Evolutionary conservation across 2,797 vertebrate genomes (phyloP).

Genomic region (Micromesistius poutassou): DNA sequence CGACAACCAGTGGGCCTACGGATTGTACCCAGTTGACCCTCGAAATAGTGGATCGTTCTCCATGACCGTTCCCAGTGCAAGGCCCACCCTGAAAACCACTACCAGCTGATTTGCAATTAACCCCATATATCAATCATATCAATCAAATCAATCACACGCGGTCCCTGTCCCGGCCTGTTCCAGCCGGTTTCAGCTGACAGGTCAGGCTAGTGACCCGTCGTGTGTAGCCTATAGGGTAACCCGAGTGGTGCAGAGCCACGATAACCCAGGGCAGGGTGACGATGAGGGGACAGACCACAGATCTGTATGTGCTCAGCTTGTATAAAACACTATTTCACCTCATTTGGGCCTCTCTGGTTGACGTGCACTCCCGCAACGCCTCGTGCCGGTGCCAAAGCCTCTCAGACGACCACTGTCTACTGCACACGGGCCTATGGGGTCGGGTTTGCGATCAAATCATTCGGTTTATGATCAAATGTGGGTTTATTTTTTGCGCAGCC

Average conservation of each 20-base stretch:
- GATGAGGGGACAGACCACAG: background rate
- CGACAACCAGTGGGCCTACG: conserved; percentile 10
- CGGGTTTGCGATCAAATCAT: background rate
- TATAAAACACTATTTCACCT: background rate
- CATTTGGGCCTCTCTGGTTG: background rate
- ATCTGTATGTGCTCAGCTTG: background rate
- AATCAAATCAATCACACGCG: background rate
- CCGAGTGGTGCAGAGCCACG: background rate
- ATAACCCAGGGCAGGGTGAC: background rate
- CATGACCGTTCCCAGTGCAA: background rate
- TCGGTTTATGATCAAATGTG: background rate
- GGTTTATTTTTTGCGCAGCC: background rate
- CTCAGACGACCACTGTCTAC: background rate
- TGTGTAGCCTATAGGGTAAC: background rate
- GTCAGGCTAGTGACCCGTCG: background rate
- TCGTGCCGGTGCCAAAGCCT: background rate
- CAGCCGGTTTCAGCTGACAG: background rate
- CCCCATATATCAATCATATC: conserved; percentile 2
- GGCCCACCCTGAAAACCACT: background rate
- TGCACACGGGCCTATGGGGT: background rate
- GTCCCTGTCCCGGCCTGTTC: background rate
- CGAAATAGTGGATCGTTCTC: conserved; percentile 15
- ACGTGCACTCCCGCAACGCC: background rate
- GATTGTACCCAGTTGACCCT: conserved; percentile 51
- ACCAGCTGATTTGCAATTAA: background rate